Evolutionary conservation across 2,797 vertebrate species (phyloP).

Genomic region (Tragelaphus eurycerus): DNA sequence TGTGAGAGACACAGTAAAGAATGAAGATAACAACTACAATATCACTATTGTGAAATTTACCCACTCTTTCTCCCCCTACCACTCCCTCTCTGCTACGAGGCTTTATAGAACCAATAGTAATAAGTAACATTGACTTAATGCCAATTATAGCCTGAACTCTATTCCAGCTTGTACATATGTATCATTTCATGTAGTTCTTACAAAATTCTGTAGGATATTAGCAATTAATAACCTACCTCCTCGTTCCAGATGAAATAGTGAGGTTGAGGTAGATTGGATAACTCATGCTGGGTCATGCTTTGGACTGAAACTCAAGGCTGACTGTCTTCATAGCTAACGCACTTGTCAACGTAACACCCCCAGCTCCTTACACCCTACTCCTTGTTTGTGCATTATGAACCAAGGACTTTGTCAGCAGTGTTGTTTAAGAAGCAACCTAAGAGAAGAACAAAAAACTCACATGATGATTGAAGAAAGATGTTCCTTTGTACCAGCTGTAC

Average conservation of each 20-base stretch:
- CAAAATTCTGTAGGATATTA: background rate
- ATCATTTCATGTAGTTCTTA: constrained; percentile 1
- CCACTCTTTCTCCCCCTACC: background rate
- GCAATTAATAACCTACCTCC: background rate
- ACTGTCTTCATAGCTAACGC: background rate
- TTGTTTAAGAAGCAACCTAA: background rate
- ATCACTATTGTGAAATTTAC: background rate
- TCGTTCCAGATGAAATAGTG: background rate
- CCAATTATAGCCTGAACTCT: background rate
- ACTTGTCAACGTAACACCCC: background rate
- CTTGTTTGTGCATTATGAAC: background rate
- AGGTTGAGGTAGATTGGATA: background rate
- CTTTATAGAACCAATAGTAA: background rate
- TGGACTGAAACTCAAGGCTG: background rate
- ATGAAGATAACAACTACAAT: background rate
- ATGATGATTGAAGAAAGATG: background rate
- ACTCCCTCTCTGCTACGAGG: background rate
- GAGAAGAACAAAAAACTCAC: background rate
- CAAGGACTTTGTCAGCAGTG: background rate
- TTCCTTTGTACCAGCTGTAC: background rate
- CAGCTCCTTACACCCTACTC: background rate
- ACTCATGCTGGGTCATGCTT: background rate
- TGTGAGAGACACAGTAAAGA: background rate
- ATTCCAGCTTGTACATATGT: background rate
- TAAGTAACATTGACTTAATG: background rate